Conservation (phyloP, 2,797 vertebrate genomes). For the Ceryle rudis region DNA sequence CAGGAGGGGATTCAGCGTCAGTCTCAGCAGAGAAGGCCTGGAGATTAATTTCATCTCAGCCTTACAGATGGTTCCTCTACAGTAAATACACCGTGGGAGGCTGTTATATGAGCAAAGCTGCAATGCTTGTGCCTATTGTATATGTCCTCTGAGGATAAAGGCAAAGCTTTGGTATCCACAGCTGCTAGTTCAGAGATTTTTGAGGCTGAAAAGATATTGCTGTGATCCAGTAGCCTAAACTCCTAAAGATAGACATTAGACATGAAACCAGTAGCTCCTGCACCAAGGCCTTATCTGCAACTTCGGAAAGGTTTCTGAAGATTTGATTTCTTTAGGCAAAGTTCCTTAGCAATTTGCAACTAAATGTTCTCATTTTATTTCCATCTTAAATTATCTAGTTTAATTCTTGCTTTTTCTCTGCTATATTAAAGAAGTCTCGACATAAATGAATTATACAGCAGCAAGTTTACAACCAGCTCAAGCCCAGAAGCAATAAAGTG, state of each 20-base stretch:
- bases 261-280: background rate
- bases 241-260: background rate
- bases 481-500: background rate
- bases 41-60: background rate
- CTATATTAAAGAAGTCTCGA: background rate
- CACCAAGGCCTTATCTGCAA: background rate
- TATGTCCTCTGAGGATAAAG: background rate
- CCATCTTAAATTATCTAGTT: background rate
- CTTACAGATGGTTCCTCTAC: conserved; percentile 29
- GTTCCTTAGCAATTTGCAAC: background rate
- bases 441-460: background rate
- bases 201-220: background rate
- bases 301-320: background rate
- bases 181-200: background rate
- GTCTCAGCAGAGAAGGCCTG: background rate
- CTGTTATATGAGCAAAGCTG: background rate
- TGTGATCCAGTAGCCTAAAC: background rate
- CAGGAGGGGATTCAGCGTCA: background rate
- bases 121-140: background rate
- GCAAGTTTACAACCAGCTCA: background rate
- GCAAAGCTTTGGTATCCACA: background rate
- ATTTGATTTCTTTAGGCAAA: background rate
- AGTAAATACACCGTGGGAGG: background rate
- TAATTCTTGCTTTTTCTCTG: background rate
- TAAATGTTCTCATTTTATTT: background rate